Conservation (phyloP, 2,888 invertebrate species). For the Tiliacea citrago region DNA sequence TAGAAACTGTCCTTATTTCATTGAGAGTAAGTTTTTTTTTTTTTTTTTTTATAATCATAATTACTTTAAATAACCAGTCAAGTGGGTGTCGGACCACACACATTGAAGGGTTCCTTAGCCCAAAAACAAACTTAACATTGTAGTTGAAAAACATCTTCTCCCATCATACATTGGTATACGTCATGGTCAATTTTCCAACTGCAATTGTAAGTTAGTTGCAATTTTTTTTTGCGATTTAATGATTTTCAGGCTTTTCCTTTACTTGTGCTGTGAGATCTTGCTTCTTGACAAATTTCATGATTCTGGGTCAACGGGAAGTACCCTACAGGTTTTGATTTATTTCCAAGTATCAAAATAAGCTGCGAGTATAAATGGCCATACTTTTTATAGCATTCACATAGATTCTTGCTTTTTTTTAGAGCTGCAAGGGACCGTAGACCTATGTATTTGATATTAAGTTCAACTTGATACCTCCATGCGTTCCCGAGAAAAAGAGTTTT, state of each 20-base stretch:
- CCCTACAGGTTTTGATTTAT: too few relatives aligned
- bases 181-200: neutral
- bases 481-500: neutral
- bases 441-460: too few relatives aligned
- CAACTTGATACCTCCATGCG: neutral
- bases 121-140: neutral
- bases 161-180: neutral
- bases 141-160: neutral
- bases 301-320: too few relatives aligned
- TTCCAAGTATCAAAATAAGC: neutral
- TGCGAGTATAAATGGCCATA: neutral
- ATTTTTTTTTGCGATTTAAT: too few relatives aligned
- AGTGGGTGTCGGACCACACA: neutral
- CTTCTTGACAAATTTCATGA: neutral
- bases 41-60: neutral
- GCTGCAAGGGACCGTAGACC: neutral
- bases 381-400: neutral
- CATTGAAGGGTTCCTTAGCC: neutral
- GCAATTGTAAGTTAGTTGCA: too few relatives aligned
- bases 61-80: too few relatives aligned
- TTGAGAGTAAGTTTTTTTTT: conserved; percentile 78
- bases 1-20: conserved; percentile 93
- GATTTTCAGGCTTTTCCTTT: neutral
- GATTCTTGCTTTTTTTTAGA: neutral
- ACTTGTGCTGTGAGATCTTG: neutral